Evolutionary conservation across 2,888 invertebrate genomes (phyloP).

Genomic region (Plebejus argus): DNA sequence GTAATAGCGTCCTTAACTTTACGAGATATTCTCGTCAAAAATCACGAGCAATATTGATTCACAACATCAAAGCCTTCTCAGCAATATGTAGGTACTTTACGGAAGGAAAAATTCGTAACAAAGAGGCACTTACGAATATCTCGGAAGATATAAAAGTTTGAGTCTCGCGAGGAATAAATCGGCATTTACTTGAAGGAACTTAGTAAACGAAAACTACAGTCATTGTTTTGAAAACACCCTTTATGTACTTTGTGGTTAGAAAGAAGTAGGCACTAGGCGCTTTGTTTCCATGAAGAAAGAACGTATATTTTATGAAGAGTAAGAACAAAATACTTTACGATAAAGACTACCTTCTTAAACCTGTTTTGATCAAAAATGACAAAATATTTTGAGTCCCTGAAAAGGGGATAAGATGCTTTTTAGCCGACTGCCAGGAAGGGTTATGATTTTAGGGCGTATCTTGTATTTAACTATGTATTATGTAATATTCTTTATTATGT

Average conservation of each 20-base stretch:
- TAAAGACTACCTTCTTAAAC: too few species aligned
- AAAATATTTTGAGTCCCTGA: too few species aligned
- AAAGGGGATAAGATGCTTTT: too few species aligned
- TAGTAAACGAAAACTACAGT: not conserved
- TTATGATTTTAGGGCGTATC: too few species aligned
- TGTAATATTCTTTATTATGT: too few species aligned
- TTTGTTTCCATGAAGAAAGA: not conserved
- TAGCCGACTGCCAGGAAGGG: too few species aligned
- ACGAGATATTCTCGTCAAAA: not conserved
- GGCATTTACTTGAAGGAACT: not conserved
- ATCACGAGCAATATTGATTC: not conserved
- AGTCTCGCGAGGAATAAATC: not conserved
- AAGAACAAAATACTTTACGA: too few species aligned
- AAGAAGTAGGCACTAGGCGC: not conserved
- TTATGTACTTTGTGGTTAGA: not conserved
- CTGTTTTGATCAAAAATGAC: too few species aligned
- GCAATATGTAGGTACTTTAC: not conserved
- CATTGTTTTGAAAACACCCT: constrained; percentile 15
- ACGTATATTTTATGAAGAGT: too few species aligned
- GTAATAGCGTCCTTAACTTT: too few species aligned
- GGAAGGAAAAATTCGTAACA: not conserved
- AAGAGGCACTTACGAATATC: constrained; percentile 1
- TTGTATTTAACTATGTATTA: too few species aligned
- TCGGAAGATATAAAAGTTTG: constrained; percentile 8
- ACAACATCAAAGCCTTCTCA: not conserved